A percentile compares a stretch with the other conserved stretches of the same genome.
Evolutionary conservation across 2,113 vertebrate species (phyloP).

Genomic region (Dissostichus mawsoni): DNA sequence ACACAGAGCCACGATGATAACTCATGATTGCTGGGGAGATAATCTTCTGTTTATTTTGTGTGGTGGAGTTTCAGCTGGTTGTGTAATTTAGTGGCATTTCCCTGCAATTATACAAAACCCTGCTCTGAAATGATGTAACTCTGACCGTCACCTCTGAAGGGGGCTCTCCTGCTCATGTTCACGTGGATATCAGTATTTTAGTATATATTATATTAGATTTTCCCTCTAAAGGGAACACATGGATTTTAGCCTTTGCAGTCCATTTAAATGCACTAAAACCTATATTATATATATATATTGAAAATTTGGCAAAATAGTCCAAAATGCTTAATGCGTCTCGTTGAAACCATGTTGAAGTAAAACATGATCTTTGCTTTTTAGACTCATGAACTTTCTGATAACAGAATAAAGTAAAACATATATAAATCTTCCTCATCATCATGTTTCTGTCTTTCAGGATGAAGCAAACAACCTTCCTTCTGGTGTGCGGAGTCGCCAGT

Average conservation of each 20-base stretch:
- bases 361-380: no score
- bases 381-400: no score
- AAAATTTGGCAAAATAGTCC: no score
- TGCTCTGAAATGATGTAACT: not conserved
- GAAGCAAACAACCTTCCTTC: slow-evolving; percentile 69
- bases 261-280: no score
- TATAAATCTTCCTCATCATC: not conserved
- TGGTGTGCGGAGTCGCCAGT: slow-evolving; percentile 69
- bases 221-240: no score
- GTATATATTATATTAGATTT: no score
- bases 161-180: no score
- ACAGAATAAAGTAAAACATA: not conserved
- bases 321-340: no score
- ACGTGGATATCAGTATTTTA: no score
- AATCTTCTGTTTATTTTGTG: not conserved
- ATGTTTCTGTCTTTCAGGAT: slow-evolving; percentile 72
- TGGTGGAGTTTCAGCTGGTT: not conserved
- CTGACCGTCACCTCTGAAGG: not conserved
- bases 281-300: no score
- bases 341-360: no score
- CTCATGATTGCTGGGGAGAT: not conserved
- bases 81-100: not conserved
- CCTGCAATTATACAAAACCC: slow-evolving; percentile 11
- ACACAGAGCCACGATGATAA: not conserved
- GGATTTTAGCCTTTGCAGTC: no score